A percentile compares a stretch with the other conserved stretches of the same genome.
Evolutionary conservation across 2,888 invertebrate genomes (phyloP).

Genomic region (Megaustenia siamemsis): DNA sequence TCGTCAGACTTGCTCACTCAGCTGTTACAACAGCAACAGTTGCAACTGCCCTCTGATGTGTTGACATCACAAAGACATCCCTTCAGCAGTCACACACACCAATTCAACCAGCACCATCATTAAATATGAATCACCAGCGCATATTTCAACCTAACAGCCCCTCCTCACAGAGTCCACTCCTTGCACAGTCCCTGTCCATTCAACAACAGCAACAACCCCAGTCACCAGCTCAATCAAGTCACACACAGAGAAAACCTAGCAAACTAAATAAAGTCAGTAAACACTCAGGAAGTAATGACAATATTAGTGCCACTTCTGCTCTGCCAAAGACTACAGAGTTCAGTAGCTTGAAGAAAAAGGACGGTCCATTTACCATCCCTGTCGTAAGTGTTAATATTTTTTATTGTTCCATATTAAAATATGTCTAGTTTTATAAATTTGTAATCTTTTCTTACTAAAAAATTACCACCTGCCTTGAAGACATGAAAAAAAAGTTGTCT

Average conservation of each 20-base stretch:
- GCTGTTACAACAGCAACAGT: slow-evolving; percentile 51
- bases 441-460: too few species aligned
- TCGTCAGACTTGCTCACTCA: slow-evolving; percentile 43
- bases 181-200: slow-evolving; percentile 41
- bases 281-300: slow-evolving; percentile 17
- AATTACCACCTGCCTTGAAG: too few species aligned
- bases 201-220: not conserved
- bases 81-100: slow-evolving; percentile 22
- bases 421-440: too few species aligned
- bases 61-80: slow-evolving; percentile 17
- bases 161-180: slow-evolving; percentile 31
- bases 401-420: too few species aligned
- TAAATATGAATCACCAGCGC: slow-evolving; percentile 50
- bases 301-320: slow-evolving; percentile 22
- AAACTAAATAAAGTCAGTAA: slow-evolving; percentile 38
- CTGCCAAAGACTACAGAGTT: not conserved
- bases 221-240: not conserved
- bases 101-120: slow-evolving; percentile 41
- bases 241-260: slow-evolving; percentile 26
- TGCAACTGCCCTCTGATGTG: slow-evolving; percentile 50
- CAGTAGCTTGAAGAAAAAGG: slow-evolving; percentile 46
- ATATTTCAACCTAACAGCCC: slow-evolving; percentile 43
- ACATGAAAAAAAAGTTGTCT: too few species aligned
- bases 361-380: slow-evolving; percentile 51
- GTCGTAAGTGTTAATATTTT: slow-evolving; percentile 24